phyloP scores from a whole-genome alignment of 2,113 vertebrate genomes.

The Hylia prasina region DNA sequence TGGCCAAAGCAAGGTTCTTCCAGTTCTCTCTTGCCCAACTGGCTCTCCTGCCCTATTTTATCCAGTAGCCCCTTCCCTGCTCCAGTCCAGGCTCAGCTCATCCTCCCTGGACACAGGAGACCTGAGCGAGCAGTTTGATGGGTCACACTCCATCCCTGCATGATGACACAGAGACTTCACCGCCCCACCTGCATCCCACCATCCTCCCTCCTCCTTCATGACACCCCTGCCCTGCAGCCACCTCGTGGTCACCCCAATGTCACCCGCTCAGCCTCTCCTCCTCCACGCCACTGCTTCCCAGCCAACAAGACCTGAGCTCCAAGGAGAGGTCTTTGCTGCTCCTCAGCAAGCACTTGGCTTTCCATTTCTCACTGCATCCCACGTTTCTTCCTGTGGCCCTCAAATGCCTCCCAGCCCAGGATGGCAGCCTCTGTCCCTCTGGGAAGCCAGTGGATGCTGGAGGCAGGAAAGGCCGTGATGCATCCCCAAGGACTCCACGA shows the following conservation, averaged over 20 bases:
- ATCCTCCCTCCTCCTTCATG: background rate
- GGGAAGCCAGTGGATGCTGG: background rate
- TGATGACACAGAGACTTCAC: background rate
- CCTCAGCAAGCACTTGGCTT: background rate
- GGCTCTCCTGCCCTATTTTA: background rate
- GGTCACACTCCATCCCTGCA: background rate
- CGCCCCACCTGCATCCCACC: background rate
- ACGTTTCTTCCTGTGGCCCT: background rate
- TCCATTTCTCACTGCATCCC: background rate
- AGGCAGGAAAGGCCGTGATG: background rate
- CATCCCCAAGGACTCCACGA: fast-evolving
- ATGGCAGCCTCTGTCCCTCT: background rate
- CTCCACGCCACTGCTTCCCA: background rate
- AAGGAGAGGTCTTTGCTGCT: background rate
- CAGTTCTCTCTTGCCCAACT: background rate
- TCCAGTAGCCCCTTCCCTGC: background rate
- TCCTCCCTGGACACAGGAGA: background rate
- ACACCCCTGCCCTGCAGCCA: background rate
- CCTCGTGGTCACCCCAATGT: background rate
- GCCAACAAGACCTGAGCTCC: background rate
- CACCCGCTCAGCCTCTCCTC: background rate
- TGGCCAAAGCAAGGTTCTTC: background rate
- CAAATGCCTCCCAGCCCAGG: background rate
- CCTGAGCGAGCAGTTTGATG: fast-evolving
- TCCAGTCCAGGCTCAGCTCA: background rate